phyloP scores from a whole-genome alignment of 2,888 invertebrate species.

The Drosophila mulleri region DNA sequence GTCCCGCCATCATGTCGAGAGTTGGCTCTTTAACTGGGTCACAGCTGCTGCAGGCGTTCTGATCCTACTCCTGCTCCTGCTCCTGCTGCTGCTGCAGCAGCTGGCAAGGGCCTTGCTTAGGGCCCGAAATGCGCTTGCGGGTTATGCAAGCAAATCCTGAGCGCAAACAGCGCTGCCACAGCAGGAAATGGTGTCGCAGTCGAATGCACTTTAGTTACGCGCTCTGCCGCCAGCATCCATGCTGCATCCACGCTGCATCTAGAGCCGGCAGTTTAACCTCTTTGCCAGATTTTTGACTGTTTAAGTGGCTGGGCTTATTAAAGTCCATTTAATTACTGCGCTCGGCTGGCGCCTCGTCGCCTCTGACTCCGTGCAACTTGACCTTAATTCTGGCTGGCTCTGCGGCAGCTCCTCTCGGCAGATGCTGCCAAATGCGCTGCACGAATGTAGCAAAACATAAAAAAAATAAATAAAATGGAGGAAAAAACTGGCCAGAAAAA shows the following conservation, averaged over 20 bases:
- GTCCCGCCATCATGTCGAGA: slow-evolving; percentile 15
- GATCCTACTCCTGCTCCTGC: slow-evolving; percentile 31
- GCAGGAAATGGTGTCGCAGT: slow-evolving; percentile 15
- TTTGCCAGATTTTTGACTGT: slow-evolving; percentile 74
- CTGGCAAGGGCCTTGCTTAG: slow-evolving; percentile 18
- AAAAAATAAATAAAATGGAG: slow-evolving; percentile 1
- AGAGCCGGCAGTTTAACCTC: slow-evolving; percentile 56
- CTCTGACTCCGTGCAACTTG: slow-evolving; percentile 54
- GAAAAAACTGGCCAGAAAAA: slow-evolving; percentile 9
- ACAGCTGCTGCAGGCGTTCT: slow-evolving; percentile 48
- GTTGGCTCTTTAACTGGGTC: slow-evolving; percentile 62
- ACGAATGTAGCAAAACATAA: slow-evolving; percentile 12
- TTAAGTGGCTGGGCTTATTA: slow-evolving; percentile 75
- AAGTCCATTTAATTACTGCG: slow-evolving; percentile 69
- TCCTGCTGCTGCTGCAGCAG: slow-evolving; percentile 26
- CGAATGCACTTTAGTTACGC: slow-evolving; percentile 8
- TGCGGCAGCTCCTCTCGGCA: neutral
- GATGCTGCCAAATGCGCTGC: slow-evolving; percentile 11
- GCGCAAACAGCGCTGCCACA: slow-evolving; percentile 22
- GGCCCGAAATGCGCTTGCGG: slow-evolving; percentile 24
- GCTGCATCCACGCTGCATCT: no score
- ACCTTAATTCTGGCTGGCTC: slow-evolving; percentile 62
- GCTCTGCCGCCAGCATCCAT: slow-evolving; percentile 1
- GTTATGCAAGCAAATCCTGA: slow-evolving; percentile 43
- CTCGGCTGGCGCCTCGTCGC: slow-evolving; percentile 45